Percentiles rank a stretch among this genome's conserved stretches.
Conservation (phyloP, 2,113 vertebrate species). For the Amphiprion ocellaris region DNA sequence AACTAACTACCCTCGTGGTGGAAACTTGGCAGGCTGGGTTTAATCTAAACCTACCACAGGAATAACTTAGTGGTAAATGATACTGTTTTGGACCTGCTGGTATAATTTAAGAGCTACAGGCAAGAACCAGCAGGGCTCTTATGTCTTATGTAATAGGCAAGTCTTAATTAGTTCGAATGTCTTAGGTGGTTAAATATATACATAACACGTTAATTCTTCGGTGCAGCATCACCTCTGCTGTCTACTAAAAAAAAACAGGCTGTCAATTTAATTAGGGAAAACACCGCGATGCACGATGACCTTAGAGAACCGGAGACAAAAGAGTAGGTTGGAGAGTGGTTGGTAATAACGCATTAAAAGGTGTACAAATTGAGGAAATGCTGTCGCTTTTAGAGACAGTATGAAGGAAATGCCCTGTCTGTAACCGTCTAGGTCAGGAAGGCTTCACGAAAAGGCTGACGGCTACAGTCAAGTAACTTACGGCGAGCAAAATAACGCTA, state of each 20-base stretch:
- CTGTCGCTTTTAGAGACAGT: background rate
- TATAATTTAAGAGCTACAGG: conserved; percentile 27
- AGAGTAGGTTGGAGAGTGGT: background rate
- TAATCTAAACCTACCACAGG: conserved; percentile 44
- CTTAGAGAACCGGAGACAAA: conserved; percentile 47
- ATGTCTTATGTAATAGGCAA: background rate
- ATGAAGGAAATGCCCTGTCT: conserved; percentile 46
- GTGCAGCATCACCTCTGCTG: conserved; percentile 35
- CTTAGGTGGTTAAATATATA: background rate
- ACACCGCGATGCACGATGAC: conserved; percentile 56
- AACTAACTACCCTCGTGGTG: conserved; percentile 27
- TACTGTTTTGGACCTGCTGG: conserved; percentile 26
- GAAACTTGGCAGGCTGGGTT: conserved; percentile 58
- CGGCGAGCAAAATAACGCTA: background rate
- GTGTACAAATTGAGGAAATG: background rate
- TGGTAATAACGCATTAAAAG: background rate
- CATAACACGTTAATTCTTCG: background rate
- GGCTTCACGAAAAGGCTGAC: conserved; percentile 54
- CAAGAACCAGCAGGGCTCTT: background rate
- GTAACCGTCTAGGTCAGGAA: conserved; percentile 69
- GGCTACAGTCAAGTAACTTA: conserved; percentile 52
- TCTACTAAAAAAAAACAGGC: background rate
- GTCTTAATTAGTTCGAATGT: background rate
- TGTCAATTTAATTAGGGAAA: conserved; percentile 50
- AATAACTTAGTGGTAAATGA: conserved; percentile 40